Conservation (phyloP, 2,888 invertebrate genomes). For the Euplexia lucipara region DNA sequence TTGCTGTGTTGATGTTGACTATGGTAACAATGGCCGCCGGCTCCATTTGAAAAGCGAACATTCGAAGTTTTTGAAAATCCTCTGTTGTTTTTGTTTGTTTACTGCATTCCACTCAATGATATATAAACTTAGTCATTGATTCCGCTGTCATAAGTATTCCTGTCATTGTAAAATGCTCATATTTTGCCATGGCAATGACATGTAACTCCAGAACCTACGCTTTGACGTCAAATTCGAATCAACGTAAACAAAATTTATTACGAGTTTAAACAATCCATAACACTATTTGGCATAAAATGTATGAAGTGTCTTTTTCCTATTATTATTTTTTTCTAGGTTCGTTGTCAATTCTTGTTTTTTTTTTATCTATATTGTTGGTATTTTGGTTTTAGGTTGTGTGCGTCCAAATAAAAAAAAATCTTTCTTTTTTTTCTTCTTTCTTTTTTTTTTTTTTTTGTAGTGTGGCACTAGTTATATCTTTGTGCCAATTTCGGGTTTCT, state of each 20-base stretch:
- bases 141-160: constrained; percentile 26
- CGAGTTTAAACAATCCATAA: background rate
- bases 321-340: no score
- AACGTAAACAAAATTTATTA: constrained; percentile 13
- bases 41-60: constrained; percentile 42
- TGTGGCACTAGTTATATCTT: no score
- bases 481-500: no score
- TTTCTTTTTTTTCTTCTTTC: no score
- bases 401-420: no score
- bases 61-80: constrained; percentile 36
- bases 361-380: no score
- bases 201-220: constrained; percentile 18
- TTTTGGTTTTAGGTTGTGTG: no score
- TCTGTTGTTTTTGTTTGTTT: constrained; percentile 17
- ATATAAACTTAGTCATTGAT: no score
- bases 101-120: no score
- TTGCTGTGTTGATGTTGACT: constrained; percentile 62
- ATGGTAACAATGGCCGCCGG: constrained; percentile 54
- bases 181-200: constrained; percentile 28
- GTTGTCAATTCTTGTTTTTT: no score
- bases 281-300: background rate
- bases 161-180: constrained; percentile 17
- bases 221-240: constrained; percentile 21
- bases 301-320: no score
- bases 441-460: no score